Evolutionary conservation across 2,888 invertebrate species (phyloP).

Genomic region (Lycia hirtaria): DNA sequence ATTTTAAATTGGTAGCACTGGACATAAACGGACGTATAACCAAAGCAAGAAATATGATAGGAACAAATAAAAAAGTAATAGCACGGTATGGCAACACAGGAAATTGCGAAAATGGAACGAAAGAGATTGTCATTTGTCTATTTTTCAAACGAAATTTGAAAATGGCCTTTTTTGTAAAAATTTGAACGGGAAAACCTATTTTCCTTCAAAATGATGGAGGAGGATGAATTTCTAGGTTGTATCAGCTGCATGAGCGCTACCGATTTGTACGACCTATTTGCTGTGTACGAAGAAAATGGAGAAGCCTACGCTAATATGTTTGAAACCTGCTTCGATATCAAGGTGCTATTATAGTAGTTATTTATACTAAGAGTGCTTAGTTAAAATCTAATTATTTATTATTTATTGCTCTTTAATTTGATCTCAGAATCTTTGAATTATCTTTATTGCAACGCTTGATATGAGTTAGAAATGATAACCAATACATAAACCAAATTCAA

Average conservation of each 20-base stretch:
- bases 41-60: background rate
- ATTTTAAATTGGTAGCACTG: no score
- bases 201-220: constrained; percentile 61
- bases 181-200: constrained; percentile 41
- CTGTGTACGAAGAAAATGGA: constrained; percentile 70
- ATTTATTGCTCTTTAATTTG: no score
- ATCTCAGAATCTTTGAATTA: no score
- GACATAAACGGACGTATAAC: no score
- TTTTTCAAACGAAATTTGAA: constrained; percentile 39
- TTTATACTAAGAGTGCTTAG: constrained; percentile 7
- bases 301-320: constrained; percentile 77
- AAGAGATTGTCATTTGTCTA: constrained; percentile 40
- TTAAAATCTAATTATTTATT: background rate
- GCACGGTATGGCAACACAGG: constrained; percentile 35
- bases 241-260: constrained; percentile 79
- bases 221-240: constrained; percentile 80
- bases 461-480: no score
- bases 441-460: no score
- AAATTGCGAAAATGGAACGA: constrained; percentile 3
- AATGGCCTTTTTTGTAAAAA: constrained; percentile 53
- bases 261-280: constrained; percentile 82
- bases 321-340: constrained; percentile 77
- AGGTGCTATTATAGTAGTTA: constrained; percentile 53
- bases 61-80: background rate
- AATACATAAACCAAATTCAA: no score